Evolutionary conservation across 2,113 vertebrate species (phyloP), one percentile per base, ranked within the genome.

Genomic region (Sander lucioperca): DNA sequence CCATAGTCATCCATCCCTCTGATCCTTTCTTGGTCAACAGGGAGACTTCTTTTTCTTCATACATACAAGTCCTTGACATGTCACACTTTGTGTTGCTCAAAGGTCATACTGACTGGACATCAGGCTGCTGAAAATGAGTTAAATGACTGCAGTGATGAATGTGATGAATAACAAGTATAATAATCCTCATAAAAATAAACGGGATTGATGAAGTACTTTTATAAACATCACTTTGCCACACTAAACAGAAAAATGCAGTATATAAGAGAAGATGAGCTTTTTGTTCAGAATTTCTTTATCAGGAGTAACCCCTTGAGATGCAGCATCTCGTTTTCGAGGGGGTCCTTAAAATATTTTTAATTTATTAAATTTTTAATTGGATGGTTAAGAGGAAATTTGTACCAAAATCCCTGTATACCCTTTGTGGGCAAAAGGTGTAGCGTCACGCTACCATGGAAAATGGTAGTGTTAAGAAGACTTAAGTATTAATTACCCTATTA

Each of bases 401-500:
- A 83, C 70, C 58, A 80, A 86, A 93, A 89, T 92, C 91, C 89
- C 88, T 74, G 83, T 80, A 86, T 76, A 82, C 71, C 77, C 36
- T 85, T 75, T 4, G 23, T 84, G 81, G 84, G 63, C 89, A 92
- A 81, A 89, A 89, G 87, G 88, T 91, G 89, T 88, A 73, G 82
- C 74, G 83, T 88, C 81, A 87, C 19, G 19, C 72, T 71, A 74
- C 72, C 82, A 58, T 53, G 71, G 85, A 89, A 84, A 91, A 87
- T 81, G 66, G 80, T 82, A 88, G 80, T 80, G 89, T 88, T 92
- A 86, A 85, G 91, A 89, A 87, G 90, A 92, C 91, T 93, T 91
- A 91, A 91, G 90, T 92, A 91, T 93, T 94, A 93, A 94, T 91
- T 92, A 92, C 88, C 80, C 81, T 86, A 86, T 92, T 90, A 92